phyloP scores from a whole-genome alignment of 2,797 vertebrate species.

The Danionella dracula region DNA sequence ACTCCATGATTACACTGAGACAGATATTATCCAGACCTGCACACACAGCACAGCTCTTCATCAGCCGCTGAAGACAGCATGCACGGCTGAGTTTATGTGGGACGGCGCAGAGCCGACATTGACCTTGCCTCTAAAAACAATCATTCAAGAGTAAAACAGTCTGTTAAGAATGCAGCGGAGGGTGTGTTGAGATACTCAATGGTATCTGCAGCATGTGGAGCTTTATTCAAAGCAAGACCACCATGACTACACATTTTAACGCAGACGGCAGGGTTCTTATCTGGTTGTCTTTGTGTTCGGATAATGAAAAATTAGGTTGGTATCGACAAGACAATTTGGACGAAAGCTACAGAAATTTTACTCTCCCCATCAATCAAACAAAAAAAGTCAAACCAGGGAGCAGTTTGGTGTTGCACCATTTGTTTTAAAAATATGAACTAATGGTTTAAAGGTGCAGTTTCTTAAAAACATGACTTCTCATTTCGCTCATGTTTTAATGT shows the following conservation, averaged over 20 bases:
- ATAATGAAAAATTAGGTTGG: neutral
- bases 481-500: too few species aligned
- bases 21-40: neutral
- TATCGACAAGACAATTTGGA: neutral
- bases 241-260: neutral
- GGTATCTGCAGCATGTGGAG: slow-evolving; percentile 1
- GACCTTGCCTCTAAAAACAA: slow-evolving; percentile 29
- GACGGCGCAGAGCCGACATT: slow-evolving; percentile 24
- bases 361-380: neutral
- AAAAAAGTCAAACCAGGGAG: neutral
- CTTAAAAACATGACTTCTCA: too few species aligned
- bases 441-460: neutral
- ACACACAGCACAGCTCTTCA: slow-evolving; percentile 14
- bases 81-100: slow-evolving; percentile 33
- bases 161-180: slow-evolving; percentile 28
- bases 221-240: neutral
- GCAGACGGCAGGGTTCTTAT: neutral
- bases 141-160: slow-evolving; percentile 18
- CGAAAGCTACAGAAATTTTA: neutral
- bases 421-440: neutral
- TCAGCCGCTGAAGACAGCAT: slow-evolving; percentile 19
- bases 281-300: neutral
- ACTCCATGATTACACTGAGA: slow-evolving; percentile 36
- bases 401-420: neutral
- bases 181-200: slow-evolving; percentile 35